These are phyloP conservation scores for Mesocentrotus franciscanus DNA, from an alignment of 53 echinoderm and acorn worm species.

Conservation along the genomic window DNA sequence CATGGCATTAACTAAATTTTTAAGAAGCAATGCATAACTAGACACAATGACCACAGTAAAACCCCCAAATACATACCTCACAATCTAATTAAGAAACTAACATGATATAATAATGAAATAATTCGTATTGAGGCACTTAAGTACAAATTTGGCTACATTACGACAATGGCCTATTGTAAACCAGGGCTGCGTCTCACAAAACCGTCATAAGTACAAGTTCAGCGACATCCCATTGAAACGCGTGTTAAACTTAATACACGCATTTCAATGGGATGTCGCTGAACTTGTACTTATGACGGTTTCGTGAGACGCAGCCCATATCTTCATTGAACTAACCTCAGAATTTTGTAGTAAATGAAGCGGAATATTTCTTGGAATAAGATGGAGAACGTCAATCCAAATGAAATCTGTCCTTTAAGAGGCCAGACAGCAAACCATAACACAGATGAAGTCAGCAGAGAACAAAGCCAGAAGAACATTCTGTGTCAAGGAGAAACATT, in stretches of 20 bases:
- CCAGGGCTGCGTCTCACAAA: too few species aligned
- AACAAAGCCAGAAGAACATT: slow-evolving; percentile 97
- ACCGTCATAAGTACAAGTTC: too few species aligned
- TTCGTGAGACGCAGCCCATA: too few species aligned
- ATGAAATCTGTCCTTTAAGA: slow-evolving; percentile 79
- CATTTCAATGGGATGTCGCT: too few species aligned
- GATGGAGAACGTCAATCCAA: slow-evolving; percentile 92
- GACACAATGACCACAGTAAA: neutral
- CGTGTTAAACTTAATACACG: too few species aligned
- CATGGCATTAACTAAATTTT: too few species aligned
- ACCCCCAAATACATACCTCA: neutral
- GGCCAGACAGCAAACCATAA: slow-evolving; percentile 86
- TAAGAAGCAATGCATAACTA: neutral
- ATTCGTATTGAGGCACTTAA: too few species aligned
- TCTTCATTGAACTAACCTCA: slow-evolving; percentile 71
- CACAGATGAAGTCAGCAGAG: slow-evolving; percentile 86
- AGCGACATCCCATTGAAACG: too few species aligned
- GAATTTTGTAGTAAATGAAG: slow-evolving; percentile 78
- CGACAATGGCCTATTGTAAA: too few species aligned
- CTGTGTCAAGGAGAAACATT: slow-evolving; percentile 64
- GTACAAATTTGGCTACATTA: too few species aligned
- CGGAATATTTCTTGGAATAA: slow-evolving; percentile 93
- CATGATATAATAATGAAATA: too few species aligned
- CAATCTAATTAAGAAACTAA: neutral
- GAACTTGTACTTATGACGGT: too few species aligned